phyloP scores from a whole-genome alignment of 2,888 invertebrate genomes.

The Argyresthia albistria region DNA sequence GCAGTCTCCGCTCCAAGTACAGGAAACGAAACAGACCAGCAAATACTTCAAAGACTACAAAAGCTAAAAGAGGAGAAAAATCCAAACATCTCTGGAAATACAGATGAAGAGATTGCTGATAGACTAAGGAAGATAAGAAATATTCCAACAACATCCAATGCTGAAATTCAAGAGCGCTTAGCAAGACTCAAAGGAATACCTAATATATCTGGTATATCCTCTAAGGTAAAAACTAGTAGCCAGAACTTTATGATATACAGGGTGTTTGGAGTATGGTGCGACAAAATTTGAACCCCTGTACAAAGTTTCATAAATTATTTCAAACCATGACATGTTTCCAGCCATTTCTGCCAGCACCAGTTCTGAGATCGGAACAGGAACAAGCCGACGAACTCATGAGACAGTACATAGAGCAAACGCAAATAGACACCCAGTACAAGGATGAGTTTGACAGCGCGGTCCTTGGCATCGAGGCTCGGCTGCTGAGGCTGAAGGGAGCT shows the following conservation, averaged over 20 bases:
- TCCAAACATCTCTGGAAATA: constrained; percentile 12
- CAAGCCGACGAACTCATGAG: constrained; percentile 80
- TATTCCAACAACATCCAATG: constrained; percentile 67
- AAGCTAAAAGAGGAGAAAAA: constrained; percentile 75
- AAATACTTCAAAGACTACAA: constrained; percentile 77
- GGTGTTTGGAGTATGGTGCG: too few species aligned
- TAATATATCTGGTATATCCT: background rate
- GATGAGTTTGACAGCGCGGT: constrained; percentile 48
- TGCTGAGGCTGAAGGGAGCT: constrained; percentile 37
- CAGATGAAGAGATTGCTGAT: constrained; percentile 33
- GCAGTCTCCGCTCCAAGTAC: constrained; percentile 17
- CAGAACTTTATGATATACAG: too few species aligned
- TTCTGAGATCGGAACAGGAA: constrained; percentile 78
- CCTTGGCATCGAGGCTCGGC: constrained; percentile 38
- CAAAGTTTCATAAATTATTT: constrained; percentile 13
- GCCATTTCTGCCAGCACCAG: constrained; percentile 55
- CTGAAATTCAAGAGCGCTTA: constrained; percentile 76
- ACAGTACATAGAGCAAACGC: constrained; percentile 67
- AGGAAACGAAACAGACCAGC: constrained; percentile 67
- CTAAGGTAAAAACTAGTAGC: background rate
- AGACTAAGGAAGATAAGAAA: constrained; percentile 43
- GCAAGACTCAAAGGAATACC: constrained; percentile 78
- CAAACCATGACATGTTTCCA: too few species aligned
- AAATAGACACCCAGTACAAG: constrained; percentile 53
- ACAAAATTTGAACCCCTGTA: too few species aligned